Base-by-base conservation (phyloP, 2,888 invertebrate species). In the Agrilus biguttatus region DNA sequence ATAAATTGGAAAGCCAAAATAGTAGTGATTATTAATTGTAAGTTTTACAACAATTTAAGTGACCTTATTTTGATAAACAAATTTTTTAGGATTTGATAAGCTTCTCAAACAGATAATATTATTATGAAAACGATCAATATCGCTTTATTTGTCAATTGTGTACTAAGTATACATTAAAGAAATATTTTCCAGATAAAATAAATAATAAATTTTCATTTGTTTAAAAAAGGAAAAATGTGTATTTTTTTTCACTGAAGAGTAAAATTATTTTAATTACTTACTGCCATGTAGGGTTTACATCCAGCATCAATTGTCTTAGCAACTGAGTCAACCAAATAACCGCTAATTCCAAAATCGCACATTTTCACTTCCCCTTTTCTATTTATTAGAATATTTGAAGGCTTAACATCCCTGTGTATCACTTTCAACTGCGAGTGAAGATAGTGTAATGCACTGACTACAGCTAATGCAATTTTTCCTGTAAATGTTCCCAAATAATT, bases 281-380 rank as follows among this genome's bases (percentile, higher is more conserved):
- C 82, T 41, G 96, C 96, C 96, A 97, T 97, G 61, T 97, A 97
- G 0, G 96, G 96, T 69, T 96, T 96, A 66, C 96, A 97, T 3
- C 96, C 97, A 23, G 95, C 96, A 70, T 96, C 93, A 51, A 93
- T 88, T 3, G 95, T 96, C 71, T 95, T 95, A 12, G 96, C 96
- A 42, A 96, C 85, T 8, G 95, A 95, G 68, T 97, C 92, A 5
- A 96, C 95, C 43, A 97, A 74, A 65, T 96, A 92, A 12, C 96
- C 96, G 53, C 95, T 95, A 62, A 97, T 97, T 45, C 97, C 97
- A 73, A 97, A 97, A 69, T 97, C 97, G 67, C 97, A 97, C 77
- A 97, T 93, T 69, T 97, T 97, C 2, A 97, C 90, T 62, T 92
- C 86, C 14, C 96, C 97, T 58, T 78, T 76, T 49, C 88, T 75